Evolutionary conservation across 1,140 invertebrate genomes (phyloP).

Genomic region (Zophobas morio): DNA sequence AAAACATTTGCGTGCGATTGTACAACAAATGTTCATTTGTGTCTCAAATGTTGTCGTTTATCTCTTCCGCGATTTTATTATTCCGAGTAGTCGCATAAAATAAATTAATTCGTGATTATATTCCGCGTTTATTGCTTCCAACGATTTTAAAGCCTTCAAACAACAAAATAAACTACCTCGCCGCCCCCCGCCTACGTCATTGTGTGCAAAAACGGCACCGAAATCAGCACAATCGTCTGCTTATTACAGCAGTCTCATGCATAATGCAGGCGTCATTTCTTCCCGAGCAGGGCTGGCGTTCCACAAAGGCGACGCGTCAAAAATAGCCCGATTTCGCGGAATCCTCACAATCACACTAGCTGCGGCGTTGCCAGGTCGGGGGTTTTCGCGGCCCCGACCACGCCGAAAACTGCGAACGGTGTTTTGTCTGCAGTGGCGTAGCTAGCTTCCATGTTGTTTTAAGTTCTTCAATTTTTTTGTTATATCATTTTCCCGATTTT

Average conservation of each 20-base stretch:
- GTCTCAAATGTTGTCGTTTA: too few relatives aligned
- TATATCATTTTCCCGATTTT: too few relatives aligned
- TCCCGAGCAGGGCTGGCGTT: conserved; percentile 14
- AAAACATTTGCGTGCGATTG: too few relatives aligned
- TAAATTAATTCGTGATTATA: too few relatives aligned
- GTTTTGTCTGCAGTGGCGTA: background rate
- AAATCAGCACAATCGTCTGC: conserved; percentile 4
- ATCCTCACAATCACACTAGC: background rate
- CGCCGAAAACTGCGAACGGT: background rate
- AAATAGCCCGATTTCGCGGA: conserved; percentile 22
- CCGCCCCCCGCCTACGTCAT: background rate
- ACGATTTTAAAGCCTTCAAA: too few relatives aligned
- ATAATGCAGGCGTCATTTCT: conserved; percentile 26
- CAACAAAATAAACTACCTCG: too few relatives aligned
- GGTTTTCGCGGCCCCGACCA: background rate
- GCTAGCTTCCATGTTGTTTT: too few relatives aligned
- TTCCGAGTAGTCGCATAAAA: too few relatives aligned
- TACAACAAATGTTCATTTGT: too few relatives aligned
- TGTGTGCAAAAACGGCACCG: conserved; percentile 23
- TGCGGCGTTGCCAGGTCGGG: background rate
- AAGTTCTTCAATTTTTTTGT: too few relatives aligned
- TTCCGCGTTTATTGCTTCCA: too few relatives aligned
- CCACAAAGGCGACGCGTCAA: conserved; percentile 19
- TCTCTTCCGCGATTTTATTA: too few relatives aligned
- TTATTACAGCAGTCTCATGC: conserved; percentile 28